Evolutionary conservation across 2,113 vertebrate genomes (phyloP), one percentile per base, ranked within the genome.

Genomic region (Notechis scutatus): DNA sequence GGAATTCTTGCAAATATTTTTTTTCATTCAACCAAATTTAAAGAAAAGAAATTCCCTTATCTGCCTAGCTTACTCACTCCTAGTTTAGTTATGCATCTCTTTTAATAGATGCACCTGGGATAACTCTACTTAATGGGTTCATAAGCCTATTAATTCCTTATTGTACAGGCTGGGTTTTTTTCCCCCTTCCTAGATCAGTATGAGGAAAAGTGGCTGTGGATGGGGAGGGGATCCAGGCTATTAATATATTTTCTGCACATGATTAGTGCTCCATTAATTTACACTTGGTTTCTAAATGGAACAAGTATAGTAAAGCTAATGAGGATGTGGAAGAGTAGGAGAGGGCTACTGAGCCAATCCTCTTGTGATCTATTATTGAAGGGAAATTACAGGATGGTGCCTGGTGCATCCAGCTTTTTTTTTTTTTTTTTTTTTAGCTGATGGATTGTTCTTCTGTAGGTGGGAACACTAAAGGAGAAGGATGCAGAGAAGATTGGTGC

Each of bases 201-300:
- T 47, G 11, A 52, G 87, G 88, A 74, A 50, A 29, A 93, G 92
- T 94, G 52, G 57, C 14, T 42, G 69, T 52, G 57, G 85, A 12
- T 92, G 94, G 93, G 89, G 95, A 87, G 95, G 95, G 74, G 61
- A 92, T 91, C 4, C 18, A 56, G 6, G 45, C 97, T 98, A 97
- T 98, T 98, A 98, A 97, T 98, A 97, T 94, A 95, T 92, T 94
- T 96, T 96, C 95, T 96, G 96, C 95, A 94, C 96, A 96, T 97
- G 96, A 98, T 98, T 97, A 97, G 95, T 85, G 92, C 95, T 97
- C 96, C 97, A 96, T 97, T 98, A 98, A 97, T 98, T 98, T 97
- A 94, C 42, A 21, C 92, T 56, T 92, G 0, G 0, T 94, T 96
- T 97, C 95, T 96, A 96, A 97, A 97, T 95, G 12, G 96, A 97